Evolutionary conservation across 2,888 invertebrate species (phyloP).

Genomic region (Phengaris arion): DNA sequence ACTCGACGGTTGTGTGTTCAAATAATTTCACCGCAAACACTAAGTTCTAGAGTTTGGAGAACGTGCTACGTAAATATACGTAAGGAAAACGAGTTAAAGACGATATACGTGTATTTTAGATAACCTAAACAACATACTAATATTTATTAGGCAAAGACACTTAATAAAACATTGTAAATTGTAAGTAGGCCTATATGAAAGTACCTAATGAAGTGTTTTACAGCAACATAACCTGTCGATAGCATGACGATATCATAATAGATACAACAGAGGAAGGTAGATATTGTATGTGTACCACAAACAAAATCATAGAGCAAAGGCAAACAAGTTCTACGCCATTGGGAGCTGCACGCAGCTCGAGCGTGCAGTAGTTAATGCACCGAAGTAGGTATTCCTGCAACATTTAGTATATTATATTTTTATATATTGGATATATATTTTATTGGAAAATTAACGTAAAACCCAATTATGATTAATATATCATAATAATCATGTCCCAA

Average conservation of each 20-base stretch:
- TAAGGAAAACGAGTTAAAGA: not conserved
- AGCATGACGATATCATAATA: no score
- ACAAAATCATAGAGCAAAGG: not conserved
- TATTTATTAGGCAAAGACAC: not conserved
- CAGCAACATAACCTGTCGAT: no score
- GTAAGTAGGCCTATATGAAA: no score
- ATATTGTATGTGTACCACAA: not conserved
- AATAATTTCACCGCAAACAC: conserved; percentile 16
- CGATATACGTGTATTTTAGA: conserved; percentile 13
- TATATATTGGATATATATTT: no score
- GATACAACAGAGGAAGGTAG: no score
- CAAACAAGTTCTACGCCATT: not conserved
- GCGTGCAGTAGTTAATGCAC: not conserved
- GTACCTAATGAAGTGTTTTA: no score
- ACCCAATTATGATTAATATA: no score
- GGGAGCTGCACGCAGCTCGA: not conserved
- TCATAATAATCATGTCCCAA: no score
- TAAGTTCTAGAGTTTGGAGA: not conserved
- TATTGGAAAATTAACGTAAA: no score
- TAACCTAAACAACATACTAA: not conserved
- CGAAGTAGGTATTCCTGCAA: no score
- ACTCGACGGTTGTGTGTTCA: not conserved
- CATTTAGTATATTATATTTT: no score
- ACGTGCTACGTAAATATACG: not conserved
- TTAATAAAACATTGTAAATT: no score